Percentiles rank a stretch among this genome's conserved stretches.
Conservation (phyloP, 2,113 vertebrate species). For the Cyprinodon brontotheroides region DNA sequence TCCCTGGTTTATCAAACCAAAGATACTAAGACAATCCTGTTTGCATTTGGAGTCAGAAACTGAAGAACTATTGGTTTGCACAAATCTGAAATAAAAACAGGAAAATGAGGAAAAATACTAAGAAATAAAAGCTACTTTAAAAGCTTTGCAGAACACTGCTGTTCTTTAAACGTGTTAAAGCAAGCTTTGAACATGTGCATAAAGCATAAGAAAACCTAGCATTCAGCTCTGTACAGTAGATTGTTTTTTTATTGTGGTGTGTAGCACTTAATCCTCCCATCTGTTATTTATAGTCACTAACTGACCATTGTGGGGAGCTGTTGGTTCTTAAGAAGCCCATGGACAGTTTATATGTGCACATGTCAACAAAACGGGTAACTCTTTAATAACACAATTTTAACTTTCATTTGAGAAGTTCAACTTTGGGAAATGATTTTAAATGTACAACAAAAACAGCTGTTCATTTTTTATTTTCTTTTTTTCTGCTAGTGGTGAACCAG, state of each 20-base stretch:
- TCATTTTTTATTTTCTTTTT: not conserved
- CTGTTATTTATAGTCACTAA: conserved; percentile 30
- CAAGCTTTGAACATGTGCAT: not conserved
- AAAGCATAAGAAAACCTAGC: not conserved
- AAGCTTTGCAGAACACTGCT: not conserved
- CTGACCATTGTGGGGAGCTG: conserved; percentile 63
- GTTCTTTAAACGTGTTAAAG: not conserved
- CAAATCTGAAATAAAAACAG: not conserved
- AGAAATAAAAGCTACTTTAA: not conserved
- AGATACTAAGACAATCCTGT: too few relatives aligned
- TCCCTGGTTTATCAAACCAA: too few relatives aligned
- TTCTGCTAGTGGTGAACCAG: not conserved
- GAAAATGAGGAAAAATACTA: not conserved
- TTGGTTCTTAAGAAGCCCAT: conserved; percentile 48
- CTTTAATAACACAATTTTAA: not conserved
- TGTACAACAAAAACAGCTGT: not conserved
- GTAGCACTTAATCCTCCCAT: conserved; percentile 2
- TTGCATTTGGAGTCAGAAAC: too few relatives aligned
- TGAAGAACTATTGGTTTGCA: too few relatives aligned
- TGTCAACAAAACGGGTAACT: conserved; percentile 4
- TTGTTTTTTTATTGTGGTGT: not conserved
- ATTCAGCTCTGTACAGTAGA: not conserved
- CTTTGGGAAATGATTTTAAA: not conserved
- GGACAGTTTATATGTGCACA: conserved; percentile 21
- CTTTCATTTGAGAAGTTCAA: not conserved